Conservation (phyloP, 2,113 vertebrate genomes). For the Scytalopus superciliaris region DNA sequence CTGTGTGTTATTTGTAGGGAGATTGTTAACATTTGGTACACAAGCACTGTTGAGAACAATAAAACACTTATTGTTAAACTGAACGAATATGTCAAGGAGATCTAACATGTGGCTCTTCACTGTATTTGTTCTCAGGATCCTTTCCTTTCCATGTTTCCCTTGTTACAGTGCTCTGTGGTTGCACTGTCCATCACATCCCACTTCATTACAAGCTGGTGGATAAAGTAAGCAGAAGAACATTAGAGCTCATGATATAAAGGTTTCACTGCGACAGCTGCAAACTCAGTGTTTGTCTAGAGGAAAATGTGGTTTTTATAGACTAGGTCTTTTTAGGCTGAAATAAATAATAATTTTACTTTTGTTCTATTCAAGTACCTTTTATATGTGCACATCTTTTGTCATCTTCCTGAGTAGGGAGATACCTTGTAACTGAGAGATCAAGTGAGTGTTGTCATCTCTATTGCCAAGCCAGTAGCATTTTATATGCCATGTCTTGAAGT, state of each 20-base stretch:
- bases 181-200: neutral
- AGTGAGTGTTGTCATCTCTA: neutral
- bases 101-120: neutral
- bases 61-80: neutral
- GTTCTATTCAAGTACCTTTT: neutral
- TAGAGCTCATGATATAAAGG: neutral
- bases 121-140: neutral
- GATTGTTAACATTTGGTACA: neutral
- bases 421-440: neutral
- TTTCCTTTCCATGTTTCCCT: neutral
- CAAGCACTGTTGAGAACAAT: neutral
- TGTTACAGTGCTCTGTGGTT: neutral
- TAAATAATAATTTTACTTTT: neutral
- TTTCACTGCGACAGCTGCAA: neutral
- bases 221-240: neutral
- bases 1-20: neutral
- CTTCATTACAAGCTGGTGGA: neutral
- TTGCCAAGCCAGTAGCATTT: conserved; percentile 10
- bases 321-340: neutral
- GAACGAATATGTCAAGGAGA: neutral
- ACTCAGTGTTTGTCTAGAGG: neutral
- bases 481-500: neutral
- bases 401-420: neutral
- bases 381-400: neutral
- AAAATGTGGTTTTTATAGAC: neutral